phyloP scores from a whole-genome alignment of 1,140 invertebrate species.

The Drosophila novamexicana region DNA sequence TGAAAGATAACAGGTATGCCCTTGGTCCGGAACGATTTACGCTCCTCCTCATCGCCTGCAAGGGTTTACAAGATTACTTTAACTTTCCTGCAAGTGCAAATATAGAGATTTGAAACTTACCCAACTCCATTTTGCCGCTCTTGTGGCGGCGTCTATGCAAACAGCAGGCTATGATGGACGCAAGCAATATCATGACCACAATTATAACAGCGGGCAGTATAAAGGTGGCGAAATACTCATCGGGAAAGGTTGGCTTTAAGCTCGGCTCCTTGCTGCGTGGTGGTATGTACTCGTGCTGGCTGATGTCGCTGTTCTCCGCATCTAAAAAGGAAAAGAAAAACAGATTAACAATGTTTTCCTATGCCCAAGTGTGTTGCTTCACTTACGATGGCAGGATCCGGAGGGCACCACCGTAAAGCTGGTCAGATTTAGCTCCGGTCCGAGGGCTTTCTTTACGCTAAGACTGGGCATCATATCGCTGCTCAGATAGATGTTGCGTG shows the following conservation, averaged over 20 bases:
- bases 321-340: constrained; percentile 27
- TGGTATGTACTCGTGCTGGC: constrained; percentile 66
- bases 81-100: background rate
- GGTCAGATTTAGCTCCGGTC: constrained; percentile 90
- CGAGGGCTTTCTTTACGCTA: constrained; percentile 89
- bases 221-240: constrained; percentile 94
- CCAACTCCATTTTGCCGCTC: constrained; percentile 92
- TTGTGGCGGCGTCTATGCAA: constrained; percentile 92
- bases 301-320: constrained; percentile 63
- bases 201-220: constrained; percentile 96
- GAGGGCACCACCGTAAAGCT: constrained; percentile 89
- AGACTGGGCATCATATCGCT: constrained; percentile 88
- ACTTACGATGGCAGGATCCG: constrained; percentile 89
- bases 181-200: constrained; percentile 93
- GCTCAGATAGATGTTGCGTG: constrained; percentile 89
- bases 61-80: background rate
- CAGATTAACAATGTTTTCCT: too few species aligned
- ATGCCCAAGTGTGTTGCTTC: background rate
- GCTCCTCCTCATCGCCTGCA: constrained; percentile 90
- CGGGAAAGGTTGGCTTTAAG: constrained; percentile 85
- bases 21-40: constrained; percentile 93
- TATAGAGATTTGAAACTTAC: constrained; percentile 71
- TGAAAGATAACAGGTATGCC: constrained; percentile 97
- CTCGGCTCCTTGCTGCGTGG: constrained; percentile 85
- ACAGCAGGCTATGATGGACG: constrained; percentile 94